A percentile compares a stretch with the other conserved stretches of the same genome.
Conservation (phyloP, 2,113 vertebrate genomes). For the Pelecanus crispus region DNA sequence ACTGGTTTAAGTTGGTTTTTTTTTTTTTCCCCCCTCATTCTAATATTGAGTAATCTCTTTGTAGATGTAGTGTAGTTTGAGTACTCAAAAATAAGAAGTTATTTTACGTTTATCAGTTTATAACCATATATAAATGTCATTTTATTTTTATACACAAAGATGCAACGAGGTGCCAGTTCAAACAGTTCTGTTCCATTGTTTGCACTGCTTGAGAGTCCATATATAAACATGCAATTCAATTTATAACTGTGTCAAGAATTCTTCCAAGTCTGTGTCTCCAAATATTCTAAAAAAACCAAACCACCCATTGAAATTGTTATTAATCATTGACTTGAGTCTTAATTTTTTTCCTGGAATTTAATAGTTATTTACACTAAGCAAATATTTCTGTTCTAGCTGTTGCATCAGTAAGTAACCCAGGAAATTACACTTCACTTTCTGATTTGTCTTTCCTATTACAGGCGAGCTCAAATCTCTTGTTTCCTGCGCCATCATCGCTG, state of each 20-base stretch:
- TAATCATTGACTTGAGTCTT: background rate
- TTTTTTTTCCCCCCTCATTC: background rate
- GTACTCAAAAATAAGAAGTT: background rate
- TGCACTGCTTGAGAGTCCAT: background rate
- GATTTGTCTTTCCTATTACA: slow-evolving; percentile 76
- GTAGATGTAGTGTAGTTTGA: background rate
- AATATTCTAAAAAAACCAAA: background rate
- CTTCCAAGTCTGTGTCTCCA: background rate
- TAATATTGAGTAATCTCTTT: background rate
- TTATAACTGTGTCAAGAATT: background rate
- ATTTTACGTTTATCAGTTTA: background rate
- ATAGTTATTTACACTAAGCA: slow-evolving; percentile 33
- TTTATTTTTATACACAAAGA: background rate
- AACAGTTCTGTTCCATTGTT: background rate
- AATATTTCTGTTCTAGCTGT: slow-evolving; percentile 41
- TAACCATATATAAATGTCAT: background rate
- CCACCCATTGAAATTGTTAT: background rate
- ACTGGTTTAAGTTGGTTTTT: background rate
- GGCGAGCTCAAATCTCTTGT: slow-evolving; percentile 76
- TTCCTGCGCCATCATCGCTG: slow-evolving; percentile 78
- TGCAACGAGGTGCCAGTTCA: background rate
- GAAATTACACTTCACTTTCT: slow-evolving; percentile 68
- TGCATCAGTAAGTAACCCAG: slow-evolving; percentile 68
- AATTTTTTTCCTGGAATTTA: background rate
- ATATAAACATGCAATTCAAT: background rate